Base-by-base conservation (phyloP, 2,888 invertebrate genomes). In the Chymomyza procnemis region DNA sequence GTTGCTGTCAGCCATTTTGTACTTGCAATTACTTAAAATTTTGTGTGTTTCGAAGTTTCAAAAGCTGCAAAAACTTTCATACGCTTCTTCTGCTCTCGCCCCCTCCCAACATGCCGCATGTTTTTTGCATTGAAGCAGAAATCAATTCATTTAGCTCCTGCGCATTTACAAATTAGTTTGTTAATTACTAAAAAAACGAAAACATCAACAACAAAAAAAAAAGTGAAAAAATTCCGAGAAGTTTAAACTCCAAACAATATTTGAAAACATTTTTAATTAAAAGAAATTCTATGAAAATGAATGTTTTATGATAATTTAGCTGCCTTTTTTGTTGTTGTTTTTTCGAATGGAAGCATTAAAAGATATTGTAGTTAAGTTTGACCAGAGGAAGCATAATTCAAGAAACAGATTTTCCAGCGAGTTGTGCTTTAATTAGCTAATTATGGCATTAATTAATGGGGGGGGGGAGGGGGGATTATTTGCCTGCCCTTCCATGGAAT, bases 21-120 rank as follows among this genome's bases (percentile, higher is more conserved):
- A 80, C 74, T 84, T 73, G 80, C 86, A 85, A 83, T 85, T 85
- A 83, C 86, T 85, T 83, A 84, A 64, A 81, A 80, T 83, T n/a
- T 83, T 81, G 78, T 76, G 26, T 26, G 5, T 26, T 26, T 85
- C 83, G 78, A 78, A 78, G 84, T 76, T 78, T 64, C 69, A 59
- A 65, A 66, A 58, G 57, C 58, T 52, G 52, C 66, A 60, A 50
- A n/a, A 50, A 50, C 48, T 50, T 50, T 50, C 16, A 41, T 12
- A 12, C 34, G 34, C 54, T 8, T 2, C 48, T 8, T 18, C 1
- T 12, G 16, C 18, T 1, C 48, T n/a, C 48, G 48, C 18, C 6
- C 48, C 14, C 18, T 8, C 12, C n/a, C n/a, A n/a, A n/a, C n/a
- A n/a, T n/a, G n/a, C n/a, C n/a, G n/a, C n/a, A n/a, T 54, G 8